These are phyloP conservation scores for Bos taurus DNA, from an alignment of 2,113 vertebrate species.

Conservation along the genomic window DNA sequence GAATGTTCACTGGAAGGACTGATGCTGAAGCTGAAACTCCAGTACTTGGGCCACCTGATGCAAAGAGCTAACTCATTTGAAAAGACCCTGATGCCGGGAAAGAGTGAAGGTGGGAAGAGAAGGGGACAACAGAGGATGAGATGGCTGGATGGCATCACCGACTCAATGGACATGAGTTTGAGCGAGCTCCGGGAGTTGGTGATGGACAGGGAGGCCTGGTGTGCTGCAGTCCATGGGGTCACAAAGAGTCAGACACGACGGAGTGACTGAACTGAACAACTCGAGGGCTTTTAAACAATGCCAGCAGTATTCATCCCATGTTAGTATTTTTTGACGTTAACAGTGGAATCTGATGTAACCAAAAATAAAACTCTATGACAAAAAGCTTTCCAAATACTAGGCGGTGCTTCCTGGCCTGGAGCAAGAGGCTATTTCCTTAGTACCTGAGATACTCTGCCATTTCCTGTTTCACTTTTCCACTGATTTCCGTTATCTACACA, in stretches of 20 bases:
- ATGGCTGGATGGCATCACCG: background rate
- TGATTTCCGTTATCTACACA: background rate
- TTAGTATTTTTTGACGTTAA: background rate
- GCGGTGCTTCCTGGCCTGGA: conserved; percentile 23
- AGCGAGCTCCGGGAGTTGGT: background rate
- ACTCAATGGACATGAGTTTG: background rate
- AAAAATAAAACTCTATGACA: conserved; percentile 44
- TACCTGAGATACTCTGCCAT: background rate
- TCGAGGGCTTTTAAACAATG: background rate
- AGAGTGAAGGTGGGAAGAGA: background rate
- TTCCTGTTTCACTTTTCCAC: conserved; percentile 55
- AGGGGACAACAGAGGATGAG: accelerated
- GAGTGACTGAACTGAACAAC: background rate
- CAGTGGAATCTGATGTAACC: background rate
- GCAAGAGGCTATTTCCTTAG: background rate
- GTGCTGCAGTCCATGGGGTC: background rate
- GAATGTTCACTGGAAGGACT: background rate
- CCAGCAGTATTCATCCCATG: background rate
- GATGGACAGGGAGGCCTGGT: background rate
- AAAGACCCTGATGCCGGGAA: background rate
- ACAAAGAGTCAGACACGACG: accelerated
- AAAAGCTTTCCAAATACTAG: conserved; percentile 56
- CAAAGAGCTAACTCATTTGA: background rate
- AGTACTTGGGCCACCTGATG: background rate
- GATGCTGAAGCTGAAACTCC: background rate